A percentile compares a stretch with the other conserved stretches of the same genome.
Evolutionary conservation across 2,888 invertebrate genomes (phyloP).

Genomic region (Lasioglossum figueresi): DNA sequence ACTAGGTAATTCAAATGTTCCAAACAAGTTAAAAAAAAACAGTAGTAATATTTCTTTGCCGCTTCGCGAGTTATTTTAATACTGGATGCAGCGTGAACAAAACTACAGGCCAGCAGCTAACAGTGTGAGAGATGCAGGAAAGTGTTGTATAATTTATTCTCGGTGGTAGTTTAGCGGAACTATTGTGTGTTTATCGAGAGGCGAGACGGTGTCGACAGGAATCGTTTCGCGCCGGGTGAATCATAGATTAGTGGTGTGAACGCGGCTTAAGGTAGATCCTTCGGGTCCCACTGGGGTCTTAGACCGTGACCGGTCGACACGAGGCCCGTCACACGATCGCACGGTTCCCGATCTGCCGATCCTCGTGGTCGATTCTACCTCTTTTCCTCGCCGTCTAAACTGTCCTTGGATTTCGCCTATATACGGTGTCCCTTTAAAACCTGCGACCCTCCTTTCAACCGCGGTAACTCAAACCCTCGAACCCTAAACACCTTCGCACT

Average conservation of each 20-base stretch:
- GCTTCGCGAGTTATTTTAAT: not conserved
- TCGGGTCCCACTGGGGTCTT: constrained; percentile 60
- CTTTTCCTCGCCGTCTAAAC: constrained; percentile 63
- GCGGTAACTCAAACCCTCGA: not conserved
- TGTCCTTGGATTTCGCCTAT: constrained; percentile 47
- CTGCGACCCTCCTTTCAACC: not conserved
- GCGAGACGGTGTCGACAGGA: constrained; percentile 14
- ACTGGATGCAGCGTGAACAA: not conserved
- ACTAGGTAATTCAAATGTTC: not conserved
- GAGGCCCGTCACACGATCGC: constrained; percentile 71
- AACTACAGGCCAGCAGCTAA: not conserved
- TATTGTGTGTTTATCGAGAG: constrained; percentile 3
- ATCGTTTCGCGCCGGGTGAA: constrained; percentile 28
- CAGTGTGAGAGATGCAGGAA: not conserved
- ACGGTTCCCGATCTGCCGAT: constrained; percentile 68
- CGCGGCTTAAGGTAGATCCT: constrained; percentile 59
- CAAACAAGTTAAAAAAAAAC: not conserved
- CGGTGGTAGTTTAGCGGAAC: not conserved
- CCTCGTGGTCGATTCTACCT: constrained; percentile 63
- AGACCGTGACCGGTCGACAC: constrained; percentile 72
- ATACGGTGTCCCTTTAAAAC: constrained; percentile 32
- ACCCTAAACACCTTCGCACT: too few relatives aligned
- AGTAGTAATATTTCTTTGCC: not conserved
- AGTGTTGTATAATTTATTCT: not conserved
- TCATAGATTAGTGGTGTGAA: constrained; percentile 52